phyloP scores from a whole-genome alignment of 2,888 invertebrate species.

The Oscheius sp. region DNA sequence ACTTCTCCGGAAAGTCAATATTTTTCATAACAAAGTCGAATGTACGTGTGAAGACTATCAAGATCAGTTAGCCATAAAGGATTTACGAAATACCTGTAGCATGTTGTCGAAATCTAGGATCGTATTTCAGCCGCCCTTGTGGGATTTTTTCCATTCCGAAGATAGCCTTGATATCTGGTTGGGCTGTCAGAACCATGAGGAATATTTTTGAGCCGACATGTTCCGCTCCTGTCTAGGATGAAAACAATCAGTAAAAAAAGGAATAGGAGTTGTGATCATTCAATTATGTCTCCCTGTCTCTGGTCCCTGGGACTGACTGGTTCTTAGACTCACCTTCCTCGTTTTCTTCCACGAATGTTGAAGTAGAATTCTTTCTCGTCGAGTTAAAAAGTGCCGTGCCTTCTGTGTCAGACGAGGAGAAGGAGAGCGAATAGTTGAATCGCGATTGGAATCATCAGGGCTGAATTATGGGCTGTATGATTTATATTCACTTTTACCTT shows the following conservation, averaged over 20 bases:
- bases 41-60: conserved; percentile 60
- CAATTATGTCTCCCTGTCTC: too few relatives aligned
- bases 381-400: conserved; percentile 52
- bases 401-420: conserved; percentile 8
- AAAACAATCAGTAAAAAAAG: neutral
- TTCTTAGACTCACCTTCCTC: conserved; percentile 51
- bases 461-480: neutral
- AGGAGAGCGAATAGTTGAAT: neutral
- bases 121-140: conserved; percentile 63
- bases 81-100: conserved; percentile 40
- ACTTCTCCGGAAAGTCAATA: conserved; percentile 61
- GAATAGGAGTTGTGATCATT: neutral
- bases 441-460: neutral
- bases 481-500: neutral
- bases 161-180: conserved; percentile 66
- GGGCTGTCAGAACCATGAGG: conserved; percentile 63
- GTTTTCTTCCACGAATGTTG: conserved; percentile 67
- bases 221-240: conserved; percentile 59
- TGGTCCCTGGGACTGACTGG: neutral
- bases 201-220: conserved; percentile 67
- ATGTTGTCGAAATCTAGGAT: conserved; percentile 60
- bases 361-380: conserved; percentile 60
- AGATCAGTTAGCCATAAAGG: neutral
- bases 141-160: conserved; percentile 68
- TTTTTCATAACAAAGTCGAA: conserved; percentile 67